phyloP scores from a whole-genome alignment of 2,113 vertebrate species.

The Ranitomeya variabilis region DNA sequence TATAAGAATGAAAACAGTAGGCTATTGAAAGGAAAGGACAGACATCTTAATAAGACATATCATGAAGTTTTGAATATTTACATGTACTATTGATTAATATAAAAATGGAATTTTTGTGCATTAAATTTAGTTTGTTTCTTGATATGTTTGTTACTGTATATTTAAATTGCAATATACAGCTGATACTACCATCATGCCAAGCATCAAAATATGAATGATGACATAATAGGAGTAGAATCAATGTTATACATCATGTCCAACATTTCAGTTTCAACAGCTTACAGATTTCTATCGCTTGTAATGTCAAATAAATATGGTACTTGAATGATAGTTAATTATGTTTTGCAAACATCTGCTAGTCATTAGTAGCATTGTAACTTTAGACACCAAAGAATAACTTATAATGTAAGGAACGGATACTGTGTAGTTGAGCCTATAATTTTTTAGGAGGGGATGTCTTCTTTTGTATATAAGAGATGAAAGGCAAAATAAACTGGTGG shows the following conservation, averaged over 20 bases:
- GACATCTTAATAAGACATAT: too few relatives aligned
- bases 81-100: too few relatives aligned
- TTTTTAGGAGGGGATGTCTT: slow-evolving; percentile 28
- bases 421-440: slow-evolving; percentile 10
- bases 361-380: slow-evolving; percentile 40
- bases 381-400: slow-evolving; percentile 31
- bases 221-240: slow-evolving; percentile 9
- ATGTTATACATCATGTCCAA: background rate
- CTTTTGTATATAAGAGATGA: slow-evolving; percentile 10
- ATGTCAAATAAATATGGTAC: background rate
- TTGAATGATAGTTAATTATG: slow-evolving; percentile 17
- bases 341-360: slow-evolving; percentile 50
- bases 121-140: too few relatives aligned
- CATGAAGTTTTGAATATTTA: too few relatives aligned
- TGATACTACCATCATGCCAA: too few relatives aligned
- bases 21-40: too few relatives aligned
- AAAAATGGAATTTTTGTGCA: too few relatives aligned
- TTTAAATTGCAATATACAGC: too few relatives aligned
- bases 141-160: too few relatives aligned
- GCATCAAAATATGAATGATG: background rate
- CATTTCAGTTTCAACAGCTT: slow-evolving; percentile 1
- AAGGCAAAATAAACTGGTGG: slow-evolving; percentile 18
- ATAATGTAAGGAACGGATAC: slow-evolving; percentile 30
- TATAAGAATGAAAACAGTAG: too few relatives aligned
- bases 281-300: background rate